A percentile compares a stretch with the other conserved stretches of the same genome.
These are phyloP conservation scores for Trichoplusia ni DNA, from an alignment of 1,140 invertebrate species.

Conservation along the genomic window DNA sequence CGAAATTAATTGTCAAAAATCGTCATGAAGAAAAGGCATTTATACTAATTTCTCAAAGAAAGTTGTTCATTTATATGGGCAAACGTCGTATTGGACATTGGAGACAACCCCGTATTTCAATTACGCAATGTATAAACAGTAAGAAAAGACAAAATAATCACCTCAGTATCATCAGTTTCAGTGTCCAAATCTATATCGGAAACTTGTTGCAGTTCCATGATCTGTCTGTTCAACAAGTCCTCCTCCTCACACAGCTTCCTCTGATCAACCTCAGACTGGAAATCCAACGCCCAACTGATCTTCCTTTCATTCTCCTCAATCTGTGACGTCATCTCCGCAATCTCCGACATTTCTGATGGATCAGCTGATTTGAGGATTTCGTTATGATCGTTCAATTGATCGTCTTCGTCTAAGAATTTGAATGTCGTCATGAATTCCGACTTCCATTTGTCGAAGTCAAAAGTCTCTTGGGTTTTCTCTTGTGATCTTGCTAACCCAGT, in stretches of 20 bases:
- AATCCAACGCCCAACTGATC: constrained; percentile 76
- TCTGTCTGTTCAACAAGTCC: constrained; percentile 90
- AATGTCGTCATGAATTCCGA: constrained; percentile 70
- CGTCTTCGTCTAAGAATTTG: constrained; percentile 73
- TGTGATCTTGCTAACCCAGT: constrained; percentile 70
- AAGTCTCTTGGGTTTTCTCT: constrained; percentile 66
- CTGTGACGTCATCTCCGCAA: constrained; percentile 79
- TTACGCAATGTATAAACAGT: constrained; percentile 10
- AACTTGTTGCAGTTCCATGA: constrained; percentile 88
- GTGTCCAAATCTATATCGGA: constrained; percentile 91
- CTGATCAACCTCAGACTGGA: constrained; percentile 82
- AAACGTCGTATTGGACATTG: too few relatives aligned
- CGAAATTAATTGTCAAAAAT: too few relatives aligned
- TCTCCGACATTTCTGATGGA: constrained; percentile 78
- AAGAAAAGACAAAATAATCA: constrained; percentile 40
- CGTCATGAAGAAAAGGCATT: too few relatives aligned
- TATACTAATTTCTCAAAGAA: too few relatives aligned
- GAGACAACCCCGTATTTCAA: too few relatives aligned
- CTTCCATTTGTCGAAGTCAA: constrained; percentile 78
- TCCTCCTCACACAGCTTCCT: constrained; percentile 89
- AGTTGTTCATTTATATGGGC: too few relatives aligned
- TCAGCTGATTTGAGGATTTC: constrained; percentile 70
- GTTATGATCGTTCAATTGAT: constrained; percentile 67
- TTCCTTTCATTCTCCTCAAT: constrained; percentile 80
- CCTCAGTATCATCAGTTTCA: constrained; percentile 89